phyloP scores from a whole-genome alignment of 2,113 vertebrate genomes.

The Ophthalmolycus amberensis region DNA sequence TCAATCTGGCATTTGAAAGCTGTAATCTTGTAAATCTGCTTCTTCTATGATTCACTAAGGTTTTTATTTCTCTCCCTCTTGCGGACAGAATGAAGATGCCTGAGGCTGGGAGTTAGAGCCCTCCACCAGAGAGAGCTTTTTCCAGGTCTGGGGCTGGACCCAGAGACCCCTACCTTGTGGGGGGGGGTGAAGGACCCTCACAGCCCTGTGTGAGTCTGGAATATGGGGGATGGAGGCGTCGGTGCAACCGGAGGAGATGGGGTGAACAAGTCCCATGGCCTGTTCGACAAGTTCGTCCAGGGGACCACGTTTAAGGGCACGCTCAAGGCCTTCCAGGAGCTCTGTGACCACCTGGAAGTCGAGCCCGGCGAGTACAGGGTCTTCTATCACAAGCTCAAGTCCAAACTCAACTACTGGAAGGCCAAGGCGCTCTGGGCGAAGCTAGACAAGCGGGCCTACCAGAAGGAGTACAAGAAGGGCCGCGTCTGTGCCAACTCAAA shows the following conservation, averaged over 20 bases:
- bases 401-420: slow-evolving; percentile 99
- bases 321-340: slow-evolving; percentile 96
- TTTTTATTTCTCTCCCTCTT: slow-evolving; percentile 23
- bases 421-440: slow-evolving; percentile 98
- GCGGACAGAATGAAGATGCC: slow-evolving; percentile 73
- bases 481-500: slow-evolving; percentile 93
- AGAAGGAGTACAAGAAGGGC: slow-evolving; percentile 98
- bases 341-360: slow-evolving; percentile 93
- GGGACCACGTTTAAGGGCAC: slow-evolving; percentile 95
- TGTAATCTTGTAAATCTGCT: slow-evolving; percentile 1
- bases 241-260: slow-evolving; percentile 77
- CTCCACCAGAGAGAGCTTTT: slow-evolving; percentile 49
- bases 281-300: slow-evolving; percentile 97
- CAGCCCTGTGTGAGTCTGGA: slow-evolving; percentile 66
- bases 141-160: slow-evolving; percentile 69
- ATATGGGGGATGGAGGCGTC: slow-evolving; percentile 82
- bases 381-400: slow-evolving; percentile 98
- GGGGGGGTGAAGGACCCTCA: slow-evolving; percentile 66
- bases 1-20: neutral
- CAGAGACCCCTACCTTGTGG: slow-evolving; percentile 67
- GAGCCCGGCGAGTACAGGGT: slow-evolving; percentile 92
- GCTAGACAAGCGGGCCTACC: slow-evolving; percentile 93
- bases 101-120: slow-evolving; percentile 73
- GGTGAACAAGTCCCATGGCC: slow-evolving; percentile 87
- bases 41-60: neutral